Conservation (phyloP, 2,797 vertebrate species). For the Oreortyx pictus region DNA sequence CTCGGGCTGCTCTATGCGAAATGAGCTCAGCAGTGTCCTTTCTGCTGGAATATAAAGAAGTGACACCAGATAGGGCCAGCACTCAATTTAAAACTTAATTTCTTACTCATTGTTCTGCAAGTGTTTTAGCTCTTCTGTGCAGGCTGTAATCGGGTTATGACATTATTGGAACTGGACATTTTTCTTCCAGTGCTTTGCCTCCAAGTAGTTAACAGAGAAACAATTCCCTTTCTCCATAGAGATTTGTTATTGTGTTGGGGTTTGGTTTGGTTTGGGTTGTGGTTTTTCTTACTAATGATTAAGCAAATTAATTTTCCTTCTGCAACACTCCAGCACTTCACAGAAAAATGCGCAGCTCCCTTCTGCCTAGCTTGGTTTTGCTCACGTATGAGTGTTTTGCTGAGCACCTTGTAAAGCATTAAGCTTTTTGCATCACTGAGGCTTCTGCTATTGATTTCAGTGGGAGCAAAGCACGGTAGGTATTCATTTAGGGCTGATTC, state of each 20-base stretch:
- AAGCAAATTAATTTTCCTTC: constrained; percentile 48
- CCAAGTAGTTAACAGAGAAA: constrained; percentile 46
- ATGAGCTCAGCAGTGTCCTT: constrained; percentile 61
- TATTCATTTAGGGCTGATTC: neutral
- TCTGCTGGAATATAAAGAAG: constrained; percentile 42
- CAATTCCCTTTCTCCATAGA: constrained; percentile 33
- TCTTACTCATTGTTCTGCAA: constrained; percentile 34
- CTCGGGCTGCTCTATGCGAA: constrained; percentile 46
- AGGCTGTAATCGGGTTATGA: constrained; percentile 19
- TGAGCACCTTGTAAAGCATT: constrained; percentile 20
- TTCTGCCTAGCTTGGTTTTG: constrained; percentile 31
- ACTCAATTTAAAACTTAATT: constrained; percentile 58
- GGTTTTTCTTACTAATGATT: constrained; percentile 26
- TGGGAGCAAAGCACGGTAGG: neutral
- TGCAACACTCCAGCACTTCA: constrained; percentile 5
- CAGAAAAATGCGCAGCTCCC: neutral
- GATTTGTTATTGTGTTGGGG: neutral
- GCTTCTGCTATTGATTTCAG: constrained; percentile 39
- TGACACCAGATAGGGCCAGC: constrained; percentile 49
- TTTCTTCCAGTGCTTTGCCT: constrained; percentile 56
- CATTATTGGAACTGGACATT: constrained; percentile 28
- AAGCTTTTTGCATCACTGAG: constrained; percentile 42
- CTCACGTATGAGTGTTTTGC: neutral
- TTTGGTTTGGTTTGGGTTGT: constrained; percentile 12
- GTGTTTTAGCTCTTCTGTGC: constrained; percentile 40